Percentiles rank a stretch among this genome's conserved stretches.
Conservation (phyloP, 2,797 vertebrate species). For the Intellagama lesueurii region DNA sequence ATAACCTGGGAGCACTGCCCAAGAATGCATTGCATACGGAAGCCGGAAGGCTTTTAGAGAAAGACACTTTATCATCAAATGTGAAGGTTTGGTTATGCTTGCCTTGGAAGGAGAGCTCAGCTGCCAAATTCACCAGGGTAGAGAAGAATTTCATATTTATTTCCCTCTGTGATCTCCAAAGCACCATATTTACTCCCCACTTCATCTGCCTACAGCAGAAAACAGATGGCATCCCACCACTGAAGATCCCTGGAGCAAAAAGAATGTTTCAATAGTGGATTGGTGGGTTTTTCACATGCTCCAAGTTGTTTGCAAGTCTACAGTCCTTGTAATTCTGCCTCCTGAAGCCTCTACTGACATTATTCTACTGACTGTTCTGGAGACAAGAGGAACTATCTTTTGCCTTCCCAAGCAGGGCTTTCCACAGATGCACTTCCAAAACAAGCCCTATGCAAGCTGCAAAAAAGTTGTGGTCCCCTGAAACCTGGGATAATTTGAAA, state of each 20-base stretch:
- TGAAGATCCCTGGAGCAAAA: background rate
- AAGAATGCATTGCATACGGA: background rate
- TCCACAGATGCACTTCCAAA: background rate
- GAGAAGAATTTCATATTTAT: background rate
- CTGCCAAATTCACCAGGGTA: background rate
- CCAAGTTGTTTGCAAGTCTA: no score
- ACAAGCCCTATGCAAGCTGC: background rate
- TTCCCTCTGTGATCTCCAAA: no score
- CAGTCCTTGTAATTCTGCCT: background rate
- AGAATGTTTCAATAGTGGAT: background rate
- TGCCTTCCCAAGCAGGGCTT: background rate
- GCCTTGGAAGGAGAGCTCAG: background rate
- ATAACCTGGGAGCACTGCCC: background rate
- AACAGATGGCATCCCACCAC: background rate
- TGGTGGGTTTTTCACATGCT: background rate
- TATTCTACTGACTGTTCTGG: background rate
- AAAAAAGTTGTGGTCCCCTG: no score
- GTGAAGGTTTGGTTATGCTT: background rate
- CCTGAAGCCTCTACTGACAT: background rate
- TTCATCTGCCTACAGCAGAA: background rate
- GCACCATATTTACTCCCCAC: no score
- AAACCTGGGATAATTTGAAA: background rate
- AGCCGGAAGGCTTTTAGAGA: background rate
- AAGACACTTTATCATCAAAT: background rate
- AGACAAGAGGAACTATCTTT: background rate